phyloP scores from a whole-genome alignment of 2,888 invertebrate species.

The Sussaba pulchella region DNA sequence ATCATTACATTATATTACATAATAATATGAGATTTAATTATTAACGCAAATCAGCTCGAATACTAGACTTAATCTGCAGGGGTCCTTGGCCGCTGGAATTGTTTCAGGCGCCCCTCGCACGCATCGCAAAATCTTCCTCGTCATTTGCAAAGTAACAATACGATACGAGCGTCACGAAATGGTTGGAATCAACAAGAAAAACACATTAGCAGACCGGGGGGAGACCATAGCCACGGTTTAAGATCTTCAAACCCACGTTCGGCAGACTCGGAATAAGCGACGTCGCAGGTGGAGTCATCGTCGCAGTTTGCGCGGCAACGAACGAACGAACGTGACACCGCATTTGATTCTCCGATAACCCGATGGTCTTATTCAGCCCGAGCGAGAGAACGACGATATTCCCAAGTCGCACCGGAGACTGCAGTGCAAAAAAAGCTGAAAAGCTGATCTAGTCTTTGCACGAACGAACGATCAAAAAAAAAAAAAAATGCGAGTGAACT shows the following conservation, averaged over 20 bases:
- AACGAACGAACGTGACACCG: constrained; percentile 77
- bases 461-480: neutral
- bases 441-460: neutral
- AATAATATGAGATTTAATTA: too few relatives aligned
- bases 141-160: constrained; percentile 28
- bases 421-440: neutral
- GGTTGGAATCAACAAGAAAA: constrained; percentile 33
- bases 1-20: too few relatives aligned
- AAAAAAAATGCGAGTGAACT: neutral
- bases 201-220: constrained; percentile 33
- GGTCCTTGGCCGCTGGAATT: neutral
- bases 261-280: constrained; percentile 18
- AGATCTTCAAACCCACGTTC: constrained; percentile 40
- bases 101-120: neutral
- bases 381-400: constrained; percentile 1
- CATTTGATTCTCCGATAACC: constrained; percentile 78
- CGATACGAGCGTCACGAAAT: constrained; percentile 13
- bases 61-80: neutral
- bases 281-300: constrained; percentile 76
- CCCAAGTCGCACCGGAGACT: neutral
- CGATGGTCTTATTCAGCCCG: constrained; percentile 65
- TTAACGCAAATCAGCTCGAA: neutral
- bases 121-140: neutral
- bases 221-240: constrained; percentile 20
- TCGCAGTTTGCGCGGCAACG: constrained; percentile 65